Percentiles rank a stretch among this genome's conserved stretches.
These are phyloP conservation scores for Megamerina dolium DNA, from an alignment of 2,888 invertebrate species.

Conservation along the genomic window DNA sequence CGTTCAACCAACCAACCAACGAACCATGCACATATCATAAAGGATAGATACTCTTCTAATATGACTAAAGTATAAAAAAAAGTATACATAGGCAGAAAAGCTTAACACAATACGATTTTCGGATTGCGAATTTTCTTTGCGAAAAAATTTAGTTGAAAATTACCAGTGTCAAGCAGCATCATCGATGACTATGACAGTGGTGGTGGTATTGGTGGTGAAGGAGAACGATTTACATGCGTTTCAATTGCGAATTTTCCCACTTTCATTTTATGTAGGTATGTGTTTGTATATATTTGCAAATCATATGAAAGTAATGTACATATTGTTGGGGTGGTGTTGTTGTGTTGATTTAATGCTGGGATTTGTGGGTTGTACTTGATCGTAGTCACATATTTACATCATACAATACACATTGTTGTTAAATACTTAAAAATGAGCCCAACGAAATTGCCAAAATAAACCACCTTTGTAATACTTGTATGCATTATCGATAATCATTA, in stretches of 20 bases:
- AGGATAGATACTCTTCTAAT: no score
- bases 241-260: background rate
- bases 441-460: slow-evolving; percentile 27
- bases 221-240: no score
- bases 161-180: no score
- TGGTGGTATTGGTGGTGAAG: background rate
- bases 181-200: no score
- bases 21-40: slow-evolving; percentile 14
- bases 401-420: no score
- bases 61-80: no score
- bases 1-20: no score
- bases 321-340: slow-evolving; percentile 12
- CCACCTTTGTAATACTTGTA: slow-evolving; percentile 26
- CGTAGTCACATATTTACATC: no score
- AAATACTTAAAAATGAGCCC: no score
- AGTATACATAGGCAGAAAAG: no score
- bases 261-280: background rate
- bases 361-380: slow-evolving; percentile 35
- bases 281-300: background rate
- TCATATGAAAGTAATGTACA: no score
- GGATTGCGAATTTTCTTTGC: slow-evolving; percentile 40
- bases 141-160: slow-evolving; percentile 17
- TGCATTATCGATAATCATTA: slow-evolving; percentile 26
- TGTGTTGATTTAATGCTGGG: slow-evolving; percentile 34
- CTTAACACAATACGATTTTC: slow-evolving; percentile 46